Conservation (phyloP, 2,888 invertebrate species). For the Andrena hattorfiana region DNA sequence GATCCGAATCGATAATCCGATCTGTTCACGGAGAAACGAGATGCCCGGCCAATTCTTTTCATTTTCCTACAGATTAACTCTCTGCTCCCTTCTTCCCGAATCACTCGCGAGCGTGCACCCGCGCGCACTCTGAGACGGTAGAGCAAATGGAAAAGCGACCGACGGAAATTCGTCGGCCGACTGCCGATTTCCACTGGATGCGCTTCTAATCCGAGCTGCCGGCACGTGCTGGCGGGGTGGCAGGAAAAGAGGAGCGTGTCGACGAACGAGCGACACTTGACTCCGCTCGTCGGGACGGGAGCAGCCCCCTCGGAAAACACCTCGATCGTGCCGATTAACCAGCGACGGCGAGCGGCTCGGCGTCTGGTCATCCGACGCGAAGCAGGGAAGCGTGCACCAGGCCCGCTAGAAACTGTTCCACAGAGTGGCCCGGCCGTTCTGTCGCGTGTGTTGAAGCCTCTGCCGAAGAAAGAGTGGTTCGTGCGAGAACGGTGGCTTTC, state of each 20-base stretch:
- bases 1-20: background rate
- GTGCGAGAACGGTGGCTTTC: background rate
- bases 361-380: no score
- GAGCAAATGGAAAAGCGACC: no score
- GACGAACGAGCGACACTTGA: slow-evolving; percentile 79
- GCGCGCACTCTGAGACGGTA: no score
- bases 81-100: no score
- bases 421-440: no score
- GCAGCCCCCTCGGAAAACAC: slow-evolving; percentile 56
- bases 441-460: no score
- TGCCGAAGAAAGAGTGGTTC: background rate
- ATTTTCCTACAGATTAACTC: no score
- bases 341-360: no score
- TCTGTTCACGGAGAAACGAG: background rate
- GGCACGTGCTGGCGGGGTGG: slow-evolving; percentile 71
- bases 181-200: slow-evolving; percentile 67
- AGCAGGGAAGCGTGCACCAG: no score
- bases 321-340: slow-evolving; percentile 61
- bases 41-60: background rate
- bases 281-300: slow-evolving; percentile 70
- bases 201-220: slow-evolving; percentile 70
- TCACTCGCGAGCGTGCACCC: no score
- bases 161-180: no score
- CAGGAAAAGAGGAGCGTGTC: slow-evolving; percentile 67
- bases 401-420: no score